Conservation (phyloP, 2,113 vertebrate species). For the Nycticebus coucang region DNA sequence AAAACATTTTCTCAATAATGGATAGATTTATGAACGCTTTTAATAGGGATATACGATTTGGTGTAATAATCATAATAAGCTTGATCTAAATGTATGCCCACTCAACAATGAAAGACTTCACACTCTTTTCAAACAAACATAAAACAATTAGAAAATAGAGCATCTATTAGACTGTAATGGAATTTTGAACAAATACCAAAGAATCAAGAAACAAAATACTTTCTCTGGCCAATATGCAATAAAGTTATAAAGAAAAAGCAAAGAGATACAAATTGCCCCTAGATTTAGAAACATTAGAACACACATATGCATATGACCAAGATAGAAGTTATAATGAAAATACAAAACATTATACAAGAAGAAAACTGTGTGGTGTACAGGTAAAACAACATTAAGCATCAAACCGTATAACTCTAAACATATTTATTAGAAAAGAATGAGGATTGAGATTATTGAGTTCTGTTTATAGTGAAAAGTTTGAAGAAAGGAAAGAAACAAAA, state of each 20-base stretch:
- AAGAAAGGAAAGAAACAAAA: neutral
- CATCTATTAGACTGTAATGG: neutral
- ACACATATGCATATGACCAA: neutral
- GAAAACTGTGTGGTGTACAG: neutral
- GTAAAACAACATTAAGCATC: neutral
- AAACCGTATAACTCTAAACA: neutral
- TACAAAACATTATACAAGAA: neutral
- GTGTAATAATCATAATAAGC: no score
- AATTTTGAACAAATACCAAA: neutral
- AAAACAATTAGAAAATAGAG: neutral
- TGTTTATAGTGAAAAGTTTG: neutral
- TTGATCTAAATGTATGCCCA: no score
- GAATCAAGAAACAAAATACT: no score
- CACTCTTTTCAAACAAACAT: neutral
- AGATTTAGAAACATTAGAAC: neutral
- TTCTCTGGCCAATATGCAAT: neutral
- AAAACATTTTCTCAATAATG: no score
- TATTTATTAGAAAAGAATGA: neutral
- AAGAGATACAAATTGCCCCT: no score
- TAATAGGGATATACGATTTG: no score
- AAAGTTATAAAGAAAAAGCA: neutral
- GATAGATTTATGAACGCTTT: no score
- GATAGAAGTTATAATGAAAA: neutral
- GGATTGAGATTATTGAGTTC: neutral
- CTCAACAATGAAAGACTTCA: neutral